Percentiles rank a stretch among this genome's conserved stretches.
phyloP scores from a whole-genome alignment of 1,140 invertebrate genomes.

The Caenorhabditis remanei region DNA sequence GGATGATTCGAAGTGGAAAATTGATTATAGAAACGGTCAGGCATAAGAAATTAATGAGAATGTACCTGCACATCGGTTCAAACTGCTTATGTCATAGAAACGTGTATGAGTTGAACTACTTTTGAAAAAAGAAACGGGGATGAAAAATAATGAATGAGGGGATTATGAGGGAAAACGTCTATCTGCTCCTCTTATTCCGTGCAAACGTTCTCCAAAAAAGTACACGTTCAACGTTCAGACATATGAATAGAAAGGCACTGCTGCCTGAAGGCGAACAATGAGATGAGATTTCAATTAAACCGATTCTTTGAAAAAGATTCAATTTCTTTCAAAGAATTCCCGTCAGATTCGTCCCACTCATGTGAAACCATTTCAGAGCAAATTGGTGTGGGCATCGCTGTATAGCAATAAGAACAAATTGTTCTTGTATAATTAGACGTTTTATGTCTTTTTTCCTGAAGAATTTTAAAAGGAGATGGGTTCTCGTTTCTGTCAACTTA shows the following conservation, averaged over 20 bases:
- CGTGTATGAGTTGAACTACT: conserved; percentile 32
- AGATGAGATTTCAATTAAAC: too few relatives aligned
- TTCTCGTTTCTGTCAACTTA: too few relatives aligned
- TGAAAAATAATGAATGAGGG: conserved; percentile 22
- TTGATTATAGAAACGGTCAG: conserved; percentile 8
- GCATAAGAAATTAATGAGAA: conserved; percentile 35
- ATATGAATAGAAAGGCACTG: background rate
- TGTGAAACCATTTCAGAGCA: background rate
- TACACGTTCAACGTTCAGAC: background rate
- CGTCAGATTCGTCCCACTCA: background rate
- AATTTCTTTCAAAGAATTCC: too few relatives aligned
- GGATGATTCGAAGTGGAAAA: background rate
- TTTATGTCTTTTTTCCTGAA: background rate
- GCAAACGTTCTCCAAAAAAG: background rate
- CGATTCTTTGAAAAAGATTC: too few relatives aligned
- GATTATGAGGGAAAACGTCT: conserved; percentile 11
- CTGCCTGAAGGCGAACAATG: too few relatives aligned
- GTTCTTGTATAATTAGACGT: background rate
- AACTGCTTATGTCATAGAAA: conserved; percentile 32
- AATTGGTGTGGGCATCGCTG: background rate
- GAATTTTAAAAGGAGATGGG: too few relatives aligned
- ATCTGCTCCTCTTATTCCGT: background rate
- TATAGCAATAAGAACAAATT: conserved; percentile 18
- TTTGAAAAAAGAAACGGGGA: conserved; percentile 2
- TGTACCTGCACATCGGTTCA: conserved; percentile 14